phyloP scores from a whole-genome alignment of 2,888 invertebrate genomes.

The Hydraecia micacea region DNA sequence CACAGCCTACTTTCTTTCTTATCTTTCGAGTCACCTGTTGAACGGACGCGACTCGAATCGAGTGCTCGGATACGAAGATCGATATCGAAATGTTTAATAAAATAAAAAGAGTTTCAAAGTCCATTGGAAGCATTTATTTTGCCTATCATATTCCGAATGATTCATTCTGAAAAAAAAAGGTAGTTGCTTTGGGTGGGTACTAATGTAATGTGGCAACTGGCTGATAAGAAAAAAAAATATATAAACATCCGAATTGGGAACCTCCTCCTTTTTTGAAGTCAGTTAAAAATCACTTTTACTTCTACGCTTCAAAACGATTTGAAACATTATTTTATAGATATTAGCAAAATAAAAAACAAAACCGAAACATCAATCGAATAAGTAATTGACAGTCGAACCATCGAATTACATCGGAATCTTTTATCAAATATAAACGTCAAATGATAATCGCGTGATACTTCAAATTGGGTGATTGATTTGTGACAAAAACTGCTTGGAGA shows the following conservation, averaged over 20 bases:
- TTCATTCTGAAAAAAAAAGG: not conserved
- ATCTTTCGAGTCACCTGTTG: conserved; percentile 72
- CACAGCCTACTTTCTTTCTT: conserved; percentile 72
- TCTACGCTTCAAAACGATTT: not conserved
- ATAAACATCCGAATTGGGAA: too few species aligned
- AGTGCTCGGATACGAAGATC: conserved; percentile 63
- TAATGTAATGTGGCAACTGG: not conserved
- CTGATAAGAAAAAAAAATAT: too few species aligned
- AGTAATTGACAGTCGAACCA: conserved; percentile 27
- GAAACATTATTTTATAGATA: not conserved
- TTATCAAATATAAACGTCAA: conserved; percentile 36
- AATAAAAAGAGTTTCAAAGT: conserved; percentile 47
- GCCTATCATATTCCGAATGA: not conserved
- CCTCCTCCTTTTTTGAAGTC: too few species aligned
- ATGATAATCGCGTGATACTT: conserved; percentile 48
- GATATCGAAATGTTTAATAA: conserved; percentile 59
- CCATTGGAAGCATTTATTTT: not conserved
- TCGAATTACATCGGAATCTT: conserved; percentile 18
- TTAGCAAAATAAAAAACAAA: not conserved
- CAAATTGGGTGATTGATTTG: conserved; percentile 63
- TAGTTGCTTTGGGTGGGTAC: not conserved
- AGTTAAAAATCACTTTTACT: not conserved
- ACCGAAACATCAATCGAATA: not conserved
- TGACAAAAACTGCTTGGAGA: conserved; percentile 61
- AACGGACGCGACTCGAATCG: conserved; percentile 65